Evolutionary conservation across 2,113 vertebrate genomes (phyloP), one percentile per base, ranked within the genome.

Genomic region (Dipodomys merriami): DNA sequence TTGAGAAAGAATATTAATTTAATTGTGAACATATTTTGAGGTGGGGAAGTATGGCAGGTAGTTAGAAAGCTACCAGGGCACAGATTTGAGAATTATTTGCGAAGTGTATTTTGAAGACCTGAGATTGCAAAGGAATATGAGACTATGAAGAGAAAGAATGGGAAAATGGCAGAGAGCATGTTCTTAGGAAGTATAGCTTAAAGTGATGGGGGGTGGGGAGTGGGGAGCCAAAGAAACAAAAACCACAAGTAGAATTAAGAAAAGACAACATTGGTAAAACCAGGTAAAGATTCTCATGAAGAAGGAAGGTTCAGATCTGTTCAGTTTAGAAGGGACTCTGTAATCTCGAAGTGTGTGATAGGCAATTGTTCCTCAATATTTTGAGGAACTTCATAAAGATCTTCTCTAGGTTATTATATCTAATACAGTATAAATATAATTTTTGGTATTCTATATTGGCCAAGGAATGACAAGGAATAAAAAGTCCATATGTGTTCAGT

Each of bases 61-160:
- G n/a, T 57, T 91, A 53, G 33, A 76, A 92, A 83, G 44, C 53
- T 86, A 44, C 39, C 22, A 49, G 19, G 13, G 10, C 46, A 80
- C 29, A 82, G 18, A 87, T 76, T 86, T 86, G 81, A 77, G 22
- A 80, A 77, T 88, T 35, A 1, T 88, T 60, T 76, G 81, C 83
- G 76, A 60, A 80, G 20, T 82, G 13, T 69, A 80, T 86, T 96
- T 76, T 89, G 68, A 95, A 83, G 53, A 68, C 35, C 60, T 89
- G 25, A n/a, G 18, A 80, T 73, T 81, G 57, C 30, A 68, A 77
- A 91, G 78, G 82, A 83, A 81, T 65, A 89, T 5, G 39, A 76
- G 30, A 83, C 39, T 65, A 30, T n/a, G 3, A 30, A 27, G 86
- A 82, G 60, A 88, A 49, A 82, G 60, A 88, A 49, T 72, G 33